Evolutionary conservation across 2,113 vertebrate species (phyloP), one percentile per base, ranked within the genome.

Genomic region (Cololabis saira): DNA sequence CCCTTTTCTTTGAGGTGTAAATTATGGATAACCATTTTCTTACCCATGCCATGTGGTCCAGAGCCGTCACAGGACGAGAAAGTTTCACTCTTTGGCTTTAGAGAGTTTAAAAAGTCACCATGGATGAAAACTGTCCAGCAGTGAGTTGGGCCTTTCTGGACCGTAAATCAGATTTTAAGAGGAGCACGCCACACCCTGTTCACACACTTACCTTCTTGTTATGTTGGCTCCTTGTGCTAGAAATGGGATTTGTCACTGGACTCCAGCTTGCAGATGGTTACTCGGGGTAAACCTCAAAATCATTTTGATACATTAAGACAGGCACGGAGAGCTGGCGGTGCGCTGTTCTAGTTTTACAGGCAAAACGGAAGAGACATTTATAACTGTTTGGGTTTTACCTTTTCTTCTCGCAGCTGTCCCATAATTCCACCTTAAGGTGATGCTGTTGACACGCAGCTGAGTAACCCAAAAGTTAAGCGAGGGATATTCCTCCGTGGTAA

Each of bases 151-250:
- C 27, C 66, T 70, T 64, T 54, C 50, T 64, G 41, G 37, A 19
- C 55, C 50, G 62, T 80, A 62, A 78, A 81, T 76, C 63, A 30
- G 18, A 65, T 12, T 48, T 43, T 68, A 78, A 76, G 72, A 19
- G 49, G 47, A 78, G 62, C 1, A 2, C 0, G 50, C 68, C 52
- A 19, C 68, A 40, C 55, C 18, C 30, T 30, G 53, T 47, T 17
- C 3, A 41, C 53, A 13, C 22, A 15, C 18, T 15, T 37, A 19
- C 54, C 44, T 61, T 48, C 8, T 58, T 44, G 30, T 47, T 21
- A 30, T 12, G 67, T 59, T 43, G 43, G 24, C 61, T 59, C 30
- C 16, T 8, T 27, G 2, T 30, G 43, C 55, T 57, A 14, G 18
- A 63, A 59, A 67, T 54, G 21, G 40, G 16, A 59, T 49, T 47